A percentile compares a stretch with the other conserved stretches of the same genome.
These are phyloP conservation scores for Amorpha juglandis DNA, from an alignment of 2,888 invertebrate species.

Conservation along the genomic window DNA sequence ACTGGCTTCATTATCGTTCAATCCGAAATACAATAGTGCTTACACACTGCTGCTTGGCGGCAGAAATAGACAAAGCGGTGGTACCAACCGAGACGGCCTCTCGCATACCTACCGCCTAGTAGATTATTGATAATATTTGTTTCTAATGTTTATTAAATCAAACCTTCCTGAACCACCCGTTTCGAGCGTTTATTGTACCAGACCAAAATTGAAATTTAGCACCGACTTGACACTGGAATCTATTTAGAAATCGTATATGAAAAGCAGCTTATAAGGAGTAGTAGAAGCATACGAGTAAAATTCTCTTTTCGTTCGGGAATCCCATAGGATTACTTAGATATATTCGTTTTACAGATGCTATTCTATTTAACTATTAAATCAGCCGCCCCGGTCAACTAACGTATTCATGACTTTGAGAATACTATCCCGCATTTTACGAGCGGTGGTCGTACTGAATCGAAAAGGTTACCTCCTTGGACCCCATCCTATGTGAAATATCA, in stretches of 20 bases:
- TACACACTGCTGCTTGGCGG: no score
- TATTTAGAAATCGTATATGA: not conserved
- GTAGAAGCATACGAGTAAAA: slow-evolving; percentile 1
- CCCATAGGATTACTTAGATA: slow-evolving; percentile 36
- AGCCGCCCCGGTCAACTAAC: slow-evolving; percentile 68
- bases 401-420: slow-evolving; percentile 80
- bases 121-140: not conserved
- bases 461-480: slow-evolving; percentile 73
- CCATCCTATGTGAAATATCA: slow-evolving; percentile 67
- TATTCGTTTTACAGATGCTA: slow-evolving; percentile 57
- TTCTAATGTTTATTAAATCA: not conserved
- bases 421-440: slow-evolving; percentile 75
- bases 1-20: no score
- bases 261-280: slow-evolving; percentile 2
- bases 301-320: slow-evolving; percentile 11
- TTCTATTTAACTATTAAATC: slow-evolving; percentile 79
- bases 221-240: slow-evolving; percentile 1
- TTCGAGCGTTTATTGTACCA: slow-evolving; percentile 16
- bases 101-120: no score
- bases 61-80: no score
- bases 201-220: slow-evolving; percentile 10
- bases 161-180: not conserved
- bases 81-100: no score
- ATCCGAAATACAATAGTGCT: no score
- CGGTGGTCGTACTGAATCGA: slow-evolving; percentile 71